Conservation (phyloP, 2,113 vertebrate species). For the Holacanthus passer region DNA sequence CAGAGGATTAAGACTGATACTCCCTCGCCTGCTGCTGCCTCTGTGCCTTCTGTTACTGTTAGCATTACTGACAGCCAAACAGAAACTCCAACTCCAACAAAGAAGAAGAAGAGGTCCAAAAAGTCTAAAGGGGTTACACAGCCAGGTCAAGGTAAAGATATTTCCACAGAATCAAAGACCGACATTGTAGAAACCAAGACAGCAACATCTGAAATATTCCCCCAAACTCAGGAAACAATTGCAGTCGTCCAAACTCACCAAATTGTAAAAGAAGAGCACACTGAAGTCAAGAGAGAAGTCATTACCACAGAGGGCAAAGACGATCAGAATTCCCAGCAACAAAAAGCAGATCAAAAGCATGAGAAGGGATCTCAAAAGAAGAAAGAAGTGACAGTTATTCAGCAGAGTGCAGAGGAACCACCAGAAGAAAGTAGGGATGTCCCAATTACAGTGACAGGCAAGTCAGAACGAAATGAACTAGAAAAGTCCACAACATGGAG, state of each 20-base stretch:
- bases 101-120: constrained; percentile 84
- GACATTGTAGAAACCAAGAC: constrained; percentile 52
- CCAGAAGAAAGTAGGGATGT: constrained; percentile 61
- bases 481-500: constrained; percentile 74
- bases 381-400: constrained; percentile 65
- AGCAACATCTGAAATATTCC: constrained; percentile 37
- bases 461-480: constrained; percentile 68
- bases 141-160: constrained; percentile 65
- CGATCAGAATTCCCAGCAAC: constrained; percentile 60
- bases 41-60: constrained; percentile 22
- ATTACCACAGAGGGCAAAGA: constrained; percentile 67
- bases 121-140: constrained; percentile 77
- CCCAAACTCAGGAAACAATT: constrained; percentile 65
- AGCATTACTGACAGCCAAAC: constrained; percentile 53
- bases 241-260: constrained; percentile 68
- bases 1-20: constrained; percentile 58
- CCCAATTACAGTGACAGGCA: constrained; percentile 68
- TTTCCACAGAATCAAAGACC: constrained; percentile 58
- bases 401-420: constrained; percentile 66
- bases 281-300: constrained; percentile 69
- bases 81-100: constrained; percentile 64
- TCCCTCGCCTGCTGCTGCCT: constrained; percentile 37
- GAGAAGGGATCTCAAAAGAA: constrained; percentile 70
- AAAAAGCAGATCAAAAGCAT: constrained; percentile 71
- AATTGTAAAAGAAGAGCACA: constrained; percentile 56